Evolutionary conservation across 2,888 invertebrate genomes (phyloP), one percentile per base, ranked within the genome.

Genomic region (Lasioglossum figueresi): DNA sequence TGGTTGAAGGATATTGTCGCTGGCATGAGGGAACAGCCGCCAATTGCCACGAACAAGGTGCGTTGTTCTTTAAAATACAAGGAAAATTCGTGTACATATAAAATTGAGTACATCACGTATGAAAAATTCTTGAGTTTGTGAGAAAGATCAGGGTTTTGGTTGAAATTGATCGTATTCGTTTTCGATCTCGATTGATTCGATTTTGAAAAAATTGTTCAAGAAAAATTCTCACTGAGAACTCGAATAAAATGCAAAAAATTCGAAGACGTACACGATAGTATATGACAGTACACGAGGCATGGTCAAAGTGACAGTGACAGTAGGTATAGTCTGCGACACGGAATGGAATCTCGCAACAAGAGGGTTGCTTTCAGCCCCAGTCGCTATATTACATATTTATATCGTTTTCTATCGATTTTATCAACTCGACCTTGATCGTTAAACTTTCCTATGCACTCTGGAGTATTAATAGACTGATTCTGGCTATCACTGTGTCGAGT

Each of bases 1-100:
- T 95, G 95, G 95, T 81, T 95, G 72, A 92, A 88, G 84, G 92
- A 87, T 37, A 87, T 94, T 71, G 88, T 91, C 72, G 80, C 92
- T 4, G 89, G 88, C 23, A 90, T 94, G 27, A 91, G 89, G 74
- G 91, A 93, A 27, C 88, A 89, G 68, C 90, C 90, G 63, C 76
- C 86, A 0, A 27, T 88, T 43, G 78, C 87, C 14, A 88, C 90
- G n/a, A 91, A 89, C 83, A 90, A 93, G 93, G 93, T 93, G 86
- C 79, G 90, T 85, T n/a, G 1, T 52, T 52, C 10, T 23, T 52
- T 52, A 52, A 52, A 52, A 6, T 52, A 52, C 10, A 23, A 23
- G 10, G 3, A 23, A 52, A 37, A 23, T 6, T 31, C 14, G 3
- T 48, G 10, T 52, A 3, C 2, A 1, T 8, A n/a, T 52, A 52